Conservation (phyloP, 2,797 vertebrate species). For the Coregonus sp. region DNA sequence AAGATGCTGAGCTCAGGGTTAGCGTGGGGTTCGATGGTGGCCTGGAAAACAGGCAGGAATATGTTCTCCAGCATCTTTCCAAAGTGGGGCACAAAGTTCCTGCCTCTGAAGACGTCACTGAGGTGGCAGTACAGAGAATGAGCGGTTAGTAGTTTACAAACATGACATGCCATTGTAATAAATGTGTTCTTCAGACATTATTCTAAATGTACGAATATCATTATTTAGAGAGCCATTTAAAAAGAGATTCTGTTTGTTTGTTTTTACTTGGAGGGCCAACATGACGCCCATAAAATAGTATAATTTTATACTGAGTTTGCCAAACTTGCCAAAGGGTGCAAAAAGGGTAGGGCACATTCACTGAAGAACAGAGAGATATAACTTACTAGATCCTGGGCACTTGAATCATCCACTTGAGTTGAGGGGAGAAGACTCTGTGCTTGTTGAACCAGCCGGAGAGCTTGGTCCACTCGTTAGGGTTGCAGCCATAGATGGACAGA, state of each 20-base stretch:
- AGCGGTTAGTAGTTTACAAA: not conserved
- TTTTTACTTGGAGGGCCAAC: not conserved
- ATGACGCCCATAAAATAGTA: not conserved
- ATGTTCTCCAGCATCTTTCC: conserved; percentile 97
- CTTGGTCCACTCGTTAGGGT: conserved; percentile 86
- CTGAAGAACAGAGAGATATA: conserved; percentile 10
- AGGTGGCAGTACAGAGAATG: conserved; percentile 12
- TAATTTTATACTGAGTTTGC: not conserved
- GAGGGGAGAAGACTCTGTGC: conserved; percentile 84
- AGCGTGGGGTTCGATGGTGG: conserved; percentile 87
- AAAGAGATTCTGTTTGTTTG: not conserved
- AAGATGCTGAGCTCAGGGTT: conserved; percentile 91
- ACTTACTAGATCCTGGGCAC: conserved; percentile 97
- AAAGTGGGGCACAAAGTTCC: conserved; percentile 91
- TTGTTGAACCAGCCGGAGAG: conserved; percentile 91
- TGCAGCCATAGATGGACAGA: conserved; percentile 93
- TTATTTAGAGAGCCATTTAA: not conserved
- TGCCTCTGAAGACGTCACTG: conserved; percentile 93
- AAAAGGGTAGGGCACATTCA: not conserved
- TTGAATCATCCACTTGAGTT: conserved; percentile 99
- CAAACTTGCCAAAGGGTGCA: not conserved
- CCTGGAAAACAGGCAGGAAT: conserved; percentile 92
- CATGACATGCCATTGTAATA: too few species aligned
- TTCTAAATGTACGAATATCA: not conserved
- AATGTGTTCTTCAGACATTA: not conserved